A percentile compares a stretch with the other conserved stretches of the same genome.
These are phyloP conservation scores for Ptychobarbus kaznakovi DNA, from an alignment of 2,797 vertebrate genomes.

Conservation along the genomic window DNA sequence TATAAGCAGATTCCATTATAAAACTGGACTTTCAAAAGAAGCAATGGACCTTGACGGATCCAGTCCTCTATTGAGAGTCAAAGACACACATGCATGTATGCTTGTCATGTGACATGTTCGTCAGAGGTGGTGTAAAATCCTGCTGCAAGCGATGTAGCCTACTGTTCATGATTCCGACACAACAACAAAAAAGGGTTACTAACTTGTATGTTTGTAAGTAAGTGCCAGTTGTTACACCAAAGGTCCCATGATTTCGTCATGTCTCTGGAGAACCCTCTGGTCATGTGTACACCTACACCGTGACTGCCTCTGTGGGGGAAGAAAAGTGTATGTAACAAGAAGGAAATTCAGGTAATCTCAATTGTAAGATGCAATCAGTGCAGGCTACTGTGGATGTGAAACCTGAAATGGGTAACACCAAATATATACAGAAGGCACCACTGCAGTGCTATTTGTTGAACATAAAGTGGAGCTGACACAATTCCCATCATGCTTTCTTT, in stretches of 20 bases:
- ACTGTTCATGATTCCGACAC: constrained; percentile 2
- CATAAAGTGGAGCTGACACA: constrained; percentile 27
- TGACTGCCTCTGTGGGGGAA: neutral
- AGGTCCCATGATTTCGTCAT: constrained; percentile 36
- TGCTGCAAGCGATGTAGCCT: neutral
- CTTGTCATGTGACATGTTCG: constrained; percentile 16
- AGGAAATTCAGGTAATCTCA: constrained; percentile 7
- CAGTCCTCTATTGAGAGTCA: constrained; percentile 37
- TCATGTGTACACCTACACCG: constrained; percentile 20
- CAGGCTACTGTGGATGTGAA: neutral
- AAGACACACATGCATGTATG: constrained; percentile 32
- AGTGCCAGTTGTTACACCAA: constrained; percentile 37
- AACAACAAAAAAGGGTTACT: constrained; percentile 14
- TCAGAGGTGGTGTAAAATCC: constrained; percentile 20
- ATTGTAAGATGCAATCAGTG: constrained; percentile 9
- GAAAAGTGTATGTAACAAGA: constrained; percentile 30
- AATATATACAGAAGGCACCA: constrained; percentile 20
- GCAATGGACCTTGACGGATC: constrained; percentile 27
- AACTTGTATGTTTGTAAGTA: constrained; percentile 5
- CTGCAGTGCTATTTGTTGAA: constrained; percentile 13
- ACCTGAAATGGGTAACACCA: constrained; percentile 17
- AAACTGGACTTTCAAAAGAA: constrained; percentile 35
- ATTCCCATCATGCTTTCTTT: constrained; percentile 59
- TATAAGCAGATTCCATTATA: constrained; percentile 7
- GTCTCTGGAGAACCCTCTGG: constrained; percentile 6